These are phyloP conservation scores for Cottoperca gobio DNA, from an alignment of 2,797 vertebrate genomes.

Conservation along the genomic window DNA sequence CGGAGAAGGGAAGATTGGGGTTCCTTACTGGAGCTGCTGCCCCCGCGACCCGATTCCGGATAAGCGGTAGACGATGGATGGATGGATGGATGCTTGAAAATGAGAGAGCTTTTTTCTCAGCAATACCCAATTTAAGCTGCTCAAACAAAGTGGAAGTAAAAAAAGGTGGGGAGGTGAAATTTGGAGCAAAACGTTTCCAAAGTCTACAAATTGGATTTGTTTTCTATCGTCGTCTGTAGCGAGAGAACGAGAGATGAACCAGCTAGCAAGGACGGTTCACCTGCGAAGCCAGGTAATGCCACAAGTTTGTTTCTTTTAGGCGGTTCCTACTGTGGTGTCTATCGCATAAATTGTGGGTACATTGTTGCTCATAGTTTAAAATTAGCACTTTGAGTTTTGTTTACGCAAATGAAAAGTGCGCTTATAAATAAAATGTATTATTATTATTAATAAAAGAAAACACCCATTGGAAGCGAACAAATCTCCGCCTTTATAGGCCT, in stretches of 20 bases:
- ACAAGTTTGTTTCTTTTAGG: background rate
- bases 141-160: background rate
- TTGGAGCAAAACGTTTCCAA: background rate
- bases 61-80: no score
- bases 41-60: no score
- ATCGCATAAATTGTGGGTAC: no score
- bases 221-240: background rate
- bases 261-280: background rate
- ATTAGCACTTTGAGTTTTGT: no score
- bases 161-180: background rate
- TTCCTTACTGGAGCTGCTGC: no score
- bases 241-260: background rate
- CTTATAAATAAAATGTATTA: no score
- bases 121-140: background rate
- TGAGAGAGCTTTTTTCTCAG: background rate
- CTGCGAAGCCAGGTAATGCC: background rate
- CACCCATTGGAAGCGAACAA: background rate
- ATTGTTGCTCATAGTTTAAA: background rate
- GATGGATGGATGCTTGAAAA: no score
- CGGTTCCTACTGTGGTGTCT: background rate
- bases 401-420: no score
- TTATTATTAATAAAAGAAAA: no score
- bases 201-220: background rate
- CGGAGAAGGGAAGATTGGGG: no score
- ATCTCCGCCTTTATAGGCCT: no score